phyloP scores from a whole-genome alignment of 2,797 vertebrate genomes.

The Anabacerthia variegaticeps region DNA sequence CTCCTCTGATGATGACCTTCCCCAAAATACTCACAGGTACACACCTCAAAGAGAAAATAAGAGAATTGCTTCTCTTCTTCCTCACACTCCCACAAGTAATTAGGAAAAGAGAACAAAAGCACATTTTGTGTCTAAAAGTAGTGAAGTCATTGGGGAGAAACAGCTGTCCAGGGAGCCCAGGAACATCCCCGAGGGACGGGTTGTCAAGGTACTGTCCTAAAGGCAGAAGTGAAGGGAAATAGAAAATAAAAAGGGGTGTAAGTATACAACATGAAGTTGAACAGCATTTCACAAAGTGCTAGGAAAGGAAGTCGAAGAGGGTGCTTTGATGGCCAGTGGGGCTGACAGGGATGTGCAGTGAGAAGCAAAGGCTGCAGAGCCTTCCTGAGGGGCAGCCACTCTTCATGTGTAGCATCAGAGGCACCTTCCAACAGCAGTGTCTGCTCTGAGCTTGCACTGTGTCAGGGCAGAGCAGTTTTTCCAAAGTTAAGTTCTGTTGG shows the following conservation, averaged over 20 bases:
- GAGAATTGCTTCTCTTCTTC: background rate
- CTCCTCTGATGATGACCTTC: background rate
- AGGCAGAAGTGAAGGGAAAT: background rate
- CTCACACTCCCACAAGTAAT: background rate
- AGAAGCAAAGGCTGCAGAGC: background rate
- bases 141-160: fast-evolving
- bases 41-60: background rate
- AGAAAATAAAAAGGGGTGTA: background rate
- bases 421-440: background rate
- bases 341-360: background rate
- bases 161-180: background rate
- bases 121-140: background rate
- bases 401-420: background rate
- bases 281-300: fast-evolving
- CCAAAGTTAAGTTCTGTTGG: background rate
- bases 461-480: background rate
- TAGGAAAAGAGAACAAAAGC: background rate
- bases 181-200: fast-evolving
- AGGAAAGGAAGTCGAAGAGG: background rate
- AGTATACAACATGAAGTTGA: background rate
- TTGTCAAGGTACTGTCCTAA: background rate
- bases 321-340: background rate
- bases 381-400: too few species aligned
- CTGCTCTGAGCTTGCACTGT: background rate
- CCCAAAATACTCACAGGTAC: background rate